Percentiles rank a stretch among this genome's conserved stretches.
Evolutionary conservation across 64 coral and sea anemone genomes (phyloP).

Genomic region (Stichodactyla mertensii): DNA sequence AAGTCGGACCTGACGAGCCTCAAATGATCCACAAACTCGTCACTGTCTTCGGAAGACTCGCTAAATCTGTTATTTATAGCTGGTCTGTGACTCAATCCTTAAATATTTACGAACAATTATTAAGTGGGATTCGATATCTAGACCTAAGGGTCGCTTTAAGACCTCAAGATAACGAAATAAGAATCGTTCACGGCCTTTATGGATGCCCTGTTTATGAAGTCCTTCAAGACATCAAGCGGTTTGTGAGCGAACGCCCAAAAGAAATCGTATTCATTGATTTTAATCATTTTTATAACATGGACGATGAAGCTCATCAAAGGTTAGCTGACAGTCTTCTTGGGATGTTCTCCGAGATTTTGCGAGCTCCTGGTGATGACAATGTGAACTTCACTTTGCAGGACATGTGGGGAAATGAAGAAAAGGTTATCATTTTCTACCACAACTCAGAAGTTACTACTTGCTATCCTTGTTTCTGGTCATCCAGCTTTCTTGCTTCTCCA

Average conservation of each 20-base stretch:
- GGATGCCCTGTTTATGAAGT: slow-evolving; percentile 72
- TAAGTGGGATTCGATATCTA: slow-evolving; percentile 78
- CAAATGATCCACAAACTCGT: slow-evolving; percentile 61
- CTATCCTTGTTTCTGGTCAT: slow-evolving; percentile 85
- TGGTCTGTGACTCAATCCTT: slow-evolving; percentile 85
- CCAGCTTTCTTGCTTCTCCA: slow-evolving; percentile 54
- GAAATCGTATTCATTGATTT: slow-evolving; percentile 79
- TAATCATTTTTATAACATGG: slow-evolving; percentile 78
- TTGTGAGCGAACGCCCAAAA: slow-evolving; percentile 63
- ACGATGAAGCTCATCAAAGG: slow-evolving; percentile 62
- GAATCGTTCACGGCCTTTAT: slow-evolving; percentile 81
- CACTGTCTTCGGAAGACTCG: slow-evolving; percentile 66
- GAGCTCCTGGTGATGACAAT: slow-evolving; percentile 54
- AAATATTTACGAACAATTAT: slow-evolving; percentile 84
- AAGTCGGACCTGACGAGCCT: slow-evolving; percentile 79
- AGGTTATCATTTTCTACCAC: slow-evolving; percentile 76
- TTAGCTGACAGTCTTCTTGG: slow-evolving; percentile 72
- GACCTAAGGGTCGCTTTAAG: slow-evolving; percentile 82
- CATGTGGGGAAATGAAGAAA: slow-evolving; percentile 83
- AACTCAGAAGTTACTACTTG: slow-evolving; percentile 52
- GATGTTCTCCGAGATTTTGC: slow-evolving; percentile 68
- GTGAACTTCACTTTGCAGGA: slow-evolving; percentile 81
- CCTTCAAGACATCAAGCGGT: slow-evolving; percentile 68
- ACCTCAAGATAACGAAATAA: slow-evolving; percentile 63
- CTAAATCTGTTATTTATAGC: slow-evolving; percentile 70